phyloP scores from a whole-genome alignment of 2,797 vertebrate genomes.

The Xiphorhynchus erythropygius region DNA sequence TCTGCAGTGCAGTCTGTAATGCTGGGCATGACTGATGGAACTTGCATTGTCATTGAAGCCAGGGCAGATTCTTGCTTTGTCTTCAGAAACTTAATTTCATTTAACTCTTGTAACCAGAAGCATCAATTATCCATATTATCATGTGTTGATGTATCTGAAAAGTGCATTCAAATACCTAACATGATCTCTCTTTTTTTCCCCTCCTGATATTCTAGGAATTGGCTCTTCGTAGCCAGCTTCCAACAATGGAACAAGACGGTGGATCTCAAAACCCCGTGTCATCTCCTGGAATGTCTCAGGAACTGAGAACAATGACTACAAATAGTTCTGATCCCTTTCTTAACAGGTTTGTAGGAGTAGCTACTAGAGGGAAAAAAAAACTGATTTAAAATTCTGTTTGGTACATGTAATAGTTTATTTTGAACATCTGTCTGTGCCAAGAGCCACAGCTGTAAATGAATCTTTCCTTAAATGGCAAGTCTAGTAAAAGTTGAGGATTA shows the following conservation, averaged over 20 bases:
- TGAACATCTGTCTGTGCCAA: constrained; percentile 67
- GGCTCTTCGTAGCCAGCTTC: constrained; percentile 93
- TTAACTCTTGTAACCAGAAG: neutral
- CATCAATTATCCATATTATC: neutral
- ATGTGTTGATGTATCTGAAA: neutral
- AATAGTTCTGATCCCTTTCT: constrained; percentile 99
- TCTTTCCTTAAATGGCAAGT: constrained; percentile 67
- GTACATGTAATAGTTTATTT: constrained; percentile 65
- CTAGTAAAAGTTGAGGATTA: constrained; percentile 64
- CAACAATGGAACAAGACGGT: constrained; percentile 94
- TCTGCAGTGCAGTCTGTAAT: neutral
- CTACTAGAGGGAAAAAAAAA: neutral
- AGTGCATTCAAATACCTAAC: constrained; percentile 5
- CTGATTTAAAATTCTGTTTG: constrained; percentile 52
- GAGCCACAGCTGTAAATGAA: constrained; percentile 69
- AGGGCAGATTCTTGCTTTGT: neutral
- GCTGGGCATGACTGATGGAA: neutral
- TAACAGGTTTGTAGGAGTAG: constrained; percentile 88
- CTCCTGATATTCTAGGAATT: constrained; percentile 83
- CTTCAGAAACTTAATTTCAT: neutral
- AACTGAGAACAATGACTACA: constrained; percentile 96
- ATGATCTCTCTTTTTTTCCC: neutral
- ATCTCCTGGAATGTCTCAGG: constrained; percentile 93
- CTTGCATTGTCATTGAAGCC: neutral
- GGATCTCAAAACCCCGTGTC: constrained; percentile 90